Evolutionary conservation across 1,140 invertebrate genomes (phyloP), one percentile per base, ranked within the genome.

Genomic region (Ostrea edulis): DNA sequence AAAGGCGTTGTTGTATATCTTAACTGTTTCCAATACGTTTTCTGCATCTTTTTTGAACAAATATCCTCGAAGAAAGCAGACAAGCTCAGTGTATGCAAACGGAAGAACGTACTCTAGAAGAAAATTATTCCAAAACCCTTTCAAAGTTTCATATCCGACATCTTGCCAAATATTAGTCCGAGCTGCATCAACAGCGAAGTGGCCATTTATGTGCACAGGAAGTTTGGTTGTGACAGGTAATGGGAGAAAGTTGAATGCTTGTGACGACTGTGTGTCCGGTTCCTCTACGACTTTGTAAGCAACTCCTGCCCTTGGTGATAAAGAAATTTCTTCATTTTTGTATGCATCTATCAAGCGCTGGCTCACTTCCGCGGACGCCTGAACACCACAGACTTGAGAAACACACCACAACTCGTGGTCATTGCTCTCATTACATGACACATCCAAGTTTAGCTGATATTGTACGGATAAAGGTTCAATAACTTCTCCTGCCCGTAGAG

Each of bases 131-230:
- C 94, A 94, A 71, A 71, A 12, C 20, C 89, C 85, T 68, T 88
- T 90, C 55, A 86, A 90, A 17, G 58, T n/a, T 25, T 86, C 84
- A 17, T 51, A 53, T 20, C 85, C 54, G 20, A 90, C 88, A 5
- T 90, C 68, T 93, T 93, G 93, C 14, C 94, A 71, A 81, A 89
- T 91, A 54, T 93, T 88, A 81, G 93, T 90, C 22, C 92, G 89
- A 86, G 94, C 93, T 86, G 92, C 90, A 84, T 93, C 93, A n/a
- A 95, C 82, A 53, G 92, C 93, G 92, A 95, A 95, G 86, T 94
- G 92, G 0, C 93, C 94, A 92, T 95, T 94, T 20, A 94, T 90
- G 82, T 94, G 91, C 22, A 93, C 90, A 14, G 93, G 93, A 8
- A 95, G 84, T 20, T 90, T 89, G 14, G 93, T 93, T 22, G 88